Percentiles rank a stretch among this genome's conserved stretches.
Evolutionary conservation across 2,113 vertebrate genomes (phyloP).

Genomic region (Suncus etruscus): DNA sequence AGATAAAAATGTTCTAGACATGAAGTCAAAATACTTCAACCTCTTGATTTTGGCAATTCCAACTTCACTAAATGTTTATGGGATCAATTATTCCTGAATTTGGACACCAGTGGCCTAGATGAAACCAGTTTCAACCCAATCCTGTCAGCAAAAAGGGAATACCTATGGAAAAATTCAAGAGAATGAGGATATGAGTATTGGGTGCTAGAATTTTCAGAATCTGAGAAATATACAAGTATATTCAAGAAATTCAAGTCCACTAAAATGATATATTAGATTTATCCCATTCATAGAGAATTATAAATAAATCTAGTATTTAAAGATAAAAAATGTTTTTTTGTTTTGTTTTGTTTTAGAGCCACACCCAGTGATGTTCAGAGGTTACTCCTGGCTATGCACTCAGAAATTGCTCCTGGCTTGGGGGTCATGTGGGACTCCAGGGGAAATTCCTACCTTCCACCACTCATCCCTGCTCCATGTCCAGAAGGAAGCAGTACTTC

Average conservation of each 20-base stretch:
- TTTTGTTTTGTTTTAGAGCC: no score
- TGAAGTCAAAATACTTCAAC: neutral
- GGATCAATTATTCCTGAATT: neutral
- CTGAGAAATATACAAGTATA: neutral
- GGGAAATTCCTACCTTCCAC: no score
- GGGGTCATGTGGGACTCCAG: no score
- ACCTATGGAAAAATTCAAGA: slow-evolving; percentile 7
- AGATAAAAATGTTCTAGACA: slow-evolving; percentile 16
- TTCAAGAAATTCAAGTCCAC: neutral
- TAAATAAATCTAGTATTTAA: neutral
- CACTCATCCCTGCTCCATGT: no score
- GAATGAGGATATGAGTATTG: neutral
- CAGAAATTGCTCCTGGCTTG: no score
- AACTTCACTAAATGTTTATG: neutral
- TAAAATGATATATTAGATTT: neutral
- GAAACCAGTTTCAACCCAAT: neutral
- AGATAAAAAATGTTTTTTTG: neutral
- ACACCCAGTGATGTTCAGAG: no score
- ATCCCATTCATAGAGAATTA: neutral
- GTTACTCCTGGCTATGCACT: no score
- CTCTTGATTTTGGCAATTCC: slow-evolving; percentile 6
- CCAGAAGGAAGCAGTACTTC: neutral
- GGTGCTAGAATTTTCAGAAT: neutral
- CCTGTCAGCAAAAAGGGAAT: neutral
- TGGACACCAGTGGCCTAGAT: neutral